These are phyloP conservation scores for Leptinotarsa tumamoca DNA, from an alignment of 2,888 invertebrate genomes.

Conservation along the genomic window DNA sequence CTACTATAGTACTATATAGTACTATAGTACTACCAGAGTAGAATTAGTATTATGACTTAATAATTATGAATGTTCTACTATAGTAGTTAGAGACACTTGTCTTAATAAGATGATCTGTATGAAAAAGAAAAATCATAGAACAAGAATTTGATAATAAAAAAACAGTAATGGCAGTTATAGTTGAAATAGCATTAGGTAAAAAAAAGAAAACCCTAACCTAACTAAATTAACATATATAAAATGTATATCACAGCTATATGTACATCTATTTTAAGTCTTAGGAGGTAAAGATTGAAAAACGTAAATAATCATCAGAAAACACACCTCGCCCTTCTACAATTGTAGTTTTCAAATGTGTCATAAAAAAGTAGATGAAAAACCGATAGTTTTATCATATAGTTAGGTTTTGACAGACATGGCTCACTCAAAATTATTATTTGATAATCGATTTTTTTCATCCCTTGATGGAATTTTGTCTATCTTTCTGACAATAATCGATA, in stretches of 20 bases:
- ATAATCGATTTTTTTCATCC: too few relatives aligned
- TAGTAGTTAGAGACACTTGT: neutral
- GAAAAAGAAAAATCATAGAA: neutral
- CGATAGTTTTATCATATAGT: too few relatives aligned
- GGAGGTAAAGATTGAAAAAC: too few relatives aligned
- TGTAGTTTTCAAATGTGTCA: neutral
- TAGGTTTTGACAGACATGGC: too few relatives aligned
- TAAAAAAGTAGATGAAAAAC: too few relatives aligned
- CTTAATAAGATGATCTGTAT: neutral
- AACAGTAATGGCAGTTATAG: neutral
- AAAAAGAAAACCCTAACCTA: neutral
- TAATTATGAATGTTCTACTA: too few relatives aligned
- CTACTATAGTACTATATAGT: too few relatives aligned
- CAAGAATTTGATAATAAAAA: neutral
- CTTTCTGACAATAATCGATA: too few relatives aligned
- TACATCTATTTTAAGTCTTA: conserved; percentile 42
- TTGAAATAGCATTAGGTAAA: neutral
- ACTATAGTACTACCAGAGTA: too few relatives aligned
- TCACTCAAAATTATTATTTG: too few relatives aligned
- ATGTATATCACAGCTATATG: conserved; percentile 56
- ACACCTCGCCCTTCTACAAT: neutral
- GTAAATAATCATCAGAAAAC: neutral
- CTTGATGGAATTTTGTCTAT: too few relatives aligned
- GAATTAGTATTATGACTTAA: too few relatives aligned
- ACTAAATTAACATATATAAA: conserved; percentile 33